Evolutionary conservation across 2,888 invertebrate genomes (phyloP).

Genomic region (Sthenelais limicola): DNA sequence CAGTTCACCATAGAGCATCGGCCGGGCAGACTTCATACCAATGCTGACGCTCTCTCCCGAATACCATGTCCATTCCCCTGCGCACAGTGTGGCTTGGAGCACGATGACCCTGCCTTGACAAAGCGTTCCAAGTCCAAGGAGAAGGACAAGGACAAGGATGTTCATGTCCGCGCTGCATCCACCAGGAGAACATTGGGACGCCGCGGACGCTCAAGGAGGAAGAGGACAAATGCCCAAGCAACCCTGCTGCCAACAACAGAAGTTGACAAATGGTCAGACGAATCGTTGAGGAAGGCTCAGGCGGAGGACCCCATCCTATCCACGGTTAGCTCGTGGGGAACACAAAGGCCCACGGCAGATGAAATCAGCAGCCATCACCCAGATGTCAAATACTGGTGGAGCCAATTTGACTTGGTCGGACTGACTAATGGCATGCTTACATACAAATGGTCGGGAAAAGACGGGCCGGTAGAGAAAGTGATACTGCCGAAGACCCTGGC

Average conservation of each 20-base stretch:
- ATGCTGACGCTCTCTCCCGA: slow-evolving; percentile 20
- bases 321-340: not conserved
- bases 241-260: no score
- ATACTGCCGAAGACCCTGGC: not conserved
- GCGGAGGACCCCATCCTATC: not conserved
- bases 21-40: not conserved
- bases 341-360: not conserved
- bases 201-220: not conserved
- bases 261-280: not conserved
- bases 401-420: not conserved
- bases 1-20: slow-evolving; percentile 13
- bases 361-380: not conserved
- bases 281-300: not conserved
- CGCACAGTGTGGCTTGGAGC: slow-evolving; percentile 4
- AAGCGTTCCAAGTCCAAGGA: not conserved
- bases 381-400: not conserved
- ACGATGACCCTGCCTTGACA: not conserved
- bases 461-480: not conserved
- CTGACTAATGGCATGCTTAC: not conserved
- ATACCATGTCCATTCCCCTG: slow-evolving; percentile 5
- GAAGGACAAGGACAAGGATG: not conserved
- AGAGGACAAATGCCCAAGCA: no score
- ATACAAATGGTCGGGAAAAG: not conserved
- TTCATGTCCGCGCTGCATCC: not conserved
- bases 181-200: not conserved